These are phyloP conservation scores for Coboldia fuscipes DNA, from an alignment of 1,140 invertebrate genomes.

Conservation along the genomic window DNA sequence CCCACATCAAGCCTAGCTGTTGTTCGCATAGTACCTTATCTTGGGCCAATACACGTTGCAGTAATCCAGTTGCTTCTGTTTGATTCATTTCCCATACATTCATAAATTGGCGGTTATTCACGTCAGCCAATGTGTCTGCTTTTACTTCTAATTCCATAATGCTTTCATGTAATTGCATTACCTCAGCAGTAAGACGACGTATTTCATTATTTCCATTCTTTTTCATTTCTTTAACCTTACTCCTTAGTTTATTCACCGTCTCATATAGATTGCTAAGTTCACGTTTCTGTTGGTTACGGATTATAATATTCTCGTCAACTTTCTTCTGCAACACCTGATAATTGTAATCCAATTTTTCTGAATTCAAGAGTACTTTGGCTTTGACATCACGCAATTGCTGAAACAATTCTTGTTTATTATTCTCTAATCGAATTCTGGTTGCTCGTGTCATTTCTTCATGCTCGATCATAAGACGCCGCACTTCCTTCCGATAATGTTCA, in stretches of 20 bases:
- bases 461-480: constrained; percentile 33
- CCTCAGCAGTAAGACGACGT: constrained; percentile 30
- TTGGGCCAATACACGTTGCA: constrained; percentile 32
- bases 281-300: constrained; percentile 62
- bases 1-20: constrained; percentile 40
- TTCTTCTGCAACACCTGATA: constrained; percentile 60
- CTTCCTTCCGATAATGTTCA: constrained; percentile 33
- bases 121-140: constrained; percentile 35
- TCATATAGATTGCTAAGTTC: constrained; percentile 62
- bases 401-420: constrained; percentile 46
- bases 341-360: constrained; percentile 74
- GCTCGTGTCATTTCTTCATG: constrained; percentile 45
- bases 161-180: constrained; percentile 35
- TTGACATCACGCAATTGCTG: constrained; percentile 58
- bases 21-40: constrained; percentile 46
- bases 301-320: constrained; percentile 67
- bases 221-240: constrained; percentile 32
- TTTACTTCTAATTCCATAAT: constrained; percentile 42
- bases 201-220: constrained; percentile 29
- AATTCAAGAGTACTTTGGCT: constrained; percentile 44
- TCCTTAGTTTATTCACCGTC: constrained; percentile 34
- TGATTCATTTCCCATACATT: constrained; percentile 47
- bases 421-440: constrained; percentile 44
- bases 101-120: constrained; percentile 24
- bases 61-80: constrained; percentile 28